Evolutionary conservation across 2,797 vertebrate species (phyloP), one percentile per base, ranked within the genome.

Genomic region (Lophotriccus pileatus): DNA sequence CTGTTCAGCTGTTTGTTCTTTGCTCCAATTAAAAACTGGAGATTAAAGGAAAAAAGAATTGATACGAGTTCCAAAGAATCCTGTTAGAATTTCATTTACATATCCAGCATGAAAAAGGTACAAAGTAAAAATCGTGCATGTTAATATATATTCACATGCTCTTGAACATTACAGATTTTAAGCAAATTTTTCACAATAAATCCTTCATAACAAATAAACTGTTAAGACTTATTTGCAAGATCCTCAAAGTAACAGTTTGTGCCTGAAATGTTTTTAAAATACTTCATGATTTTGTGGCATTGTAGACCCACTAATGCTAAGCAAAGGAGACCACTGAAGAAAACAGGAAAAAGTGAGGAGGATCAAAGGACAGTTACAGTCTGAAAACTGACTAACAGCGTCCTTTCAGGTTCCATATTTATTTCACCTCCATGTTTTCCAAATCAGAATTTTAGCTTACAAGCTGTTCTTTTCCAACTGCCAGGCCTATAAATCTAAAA

Each of bases 1-100:
- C 95, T 93, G 83, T 87, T 94, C 86, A 88, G 55, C 80, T 96
- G 89, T 91, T 94, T 89, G 87, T 87, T 94, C 72, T 92, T 89
- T 56, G 43, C 69, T 88, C 90, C 91, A 95, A 96, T 95, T 95
- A 96, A 92, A 96, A 92, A 69, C 17, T 78, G 52, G 43, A 94
- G 87, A 92, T 78, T 85, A 89, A 91, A 80, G 47, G 52, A 83
- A 69, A 90, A 89, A 52, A 89, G 56, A 67, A 60, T 12, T 76
- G n/a, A 85, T 66, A 44, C 12, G 81, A 69, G 52, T 83, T 74
- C 32, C 49, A 49, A 86, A 94, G 80, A 94, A 73, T 46, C 69
- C 34, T 72, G 20, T 24, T 73, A 81, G 44, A 91, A 89, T 91
- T 79, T 86, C 22, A n/a, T 60, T 88, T 60, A 59, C 25, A 67